Conservation (phyloP, 2,888 invertebrate species). For the Cheilosia soror region DNA sequence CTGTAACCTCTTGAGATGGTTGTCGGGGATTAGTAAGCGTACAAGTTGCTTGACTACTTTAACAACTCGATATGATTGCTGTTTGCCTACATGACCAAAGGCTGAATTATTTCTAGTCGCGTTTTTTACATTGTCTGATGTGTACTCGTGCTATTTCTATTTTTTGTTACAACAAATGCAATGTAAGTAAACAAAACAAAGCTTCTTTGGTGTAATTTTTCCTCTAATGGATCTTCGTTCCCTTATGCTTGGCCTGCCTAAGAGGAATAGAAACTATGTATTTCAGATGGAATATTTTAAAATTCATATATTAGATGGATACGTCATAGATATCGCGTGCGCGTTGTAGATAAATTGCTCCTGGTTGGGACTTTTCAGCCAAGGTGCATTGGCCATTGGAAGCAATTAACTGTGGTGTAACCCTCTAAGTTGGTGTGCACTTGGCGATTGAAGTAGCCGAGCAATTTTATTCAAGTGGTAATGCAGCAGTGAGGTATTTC, state of each 20-base stretch:
- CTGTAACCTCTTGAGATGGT: constrained; percentile 44
- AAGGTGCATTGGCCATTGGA: constrained; percentile 46
- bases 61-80: constrained; percentile 5
- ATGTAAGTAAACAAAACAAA: constrained; percentile 21
- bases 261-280: no score
- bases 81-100: constrained; percentile 7
- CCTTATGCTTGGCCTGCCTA: not conserved
- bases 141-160: not conserved
- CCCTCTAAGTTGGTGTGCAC: constrained; percentile 16
- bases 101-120: constrained; percentile 10
- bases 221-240: constrained; percentile 31
- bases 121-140: not conserved
- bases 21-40: constrained; percentile 29
- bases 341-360: constrained; percentile 6
- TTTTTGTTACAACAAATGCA: not conserved
- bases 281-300: constrained; percentile 6
- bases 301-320: not conserved
- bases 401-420: constrained; percentile 27
- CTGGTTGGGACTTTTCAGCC: constrained; percentile 17
- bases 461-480: constrained; percentile 8
- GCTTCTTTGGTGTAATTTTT: constrained; percentile 12
- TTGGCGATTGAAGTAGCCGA: constrained; percentile 21
- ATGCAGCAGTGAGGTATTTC: constrained; percentile 4
- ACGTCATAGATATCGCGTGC: constrained; percentile 28
- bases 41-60: constrained; percentile 30